Evolutionary conservation across 2,797 vertebrate genomes (phyloP).

Genomic region (Staurois parvus): DNA sequence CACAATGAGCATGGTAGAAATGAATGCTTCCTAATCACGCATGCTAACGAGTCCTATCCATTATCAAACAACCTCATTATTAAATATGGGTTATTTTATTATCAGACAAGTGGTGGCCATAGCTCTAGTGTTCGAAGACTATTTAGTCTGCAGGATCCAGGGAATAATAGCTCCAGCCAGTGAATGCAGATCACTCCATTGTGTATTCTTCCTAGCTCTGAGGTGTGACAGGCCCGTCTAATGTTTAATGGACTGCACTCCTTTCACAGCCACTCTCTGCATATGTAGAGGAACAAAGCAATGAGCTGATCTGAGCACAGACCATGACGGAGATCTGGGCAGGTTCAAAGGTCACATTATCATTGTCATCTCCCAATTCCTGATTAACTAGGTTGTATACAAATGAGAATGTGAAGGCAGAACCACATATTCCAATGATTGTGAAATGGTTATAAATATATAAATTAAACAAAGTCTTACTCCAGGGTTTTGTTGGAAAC

Average conservation of each 20-base stretch:
- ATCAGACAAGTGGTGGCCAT: not conserved
- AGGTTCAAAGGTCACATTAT: slow-evolving; percentile 11
- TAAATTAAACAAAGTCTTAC: too few species aligned
- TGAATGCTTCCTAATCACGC: too few species aligned
- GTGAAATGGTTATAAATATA: not conserved
- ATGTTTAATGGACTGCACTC: slow-evolving; percentile 57
- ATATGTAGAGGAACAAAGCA: slow-evolving; percentile 44
- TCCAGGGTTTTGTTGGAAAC: too few species aligned
- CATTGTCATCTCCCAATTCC: not conserved
- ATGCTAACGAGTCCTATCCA: not conserved
- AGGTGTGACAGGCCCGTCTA: slow-evolving; percentile 48
- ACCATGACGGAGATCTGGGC: slow-evolving; percentile 36
- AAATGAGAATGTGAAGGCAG: not conserved
- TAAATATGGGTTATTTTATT: slow-evolving; percentile 14
- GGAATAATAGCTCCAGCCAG: slow-evolving; percentile 33
- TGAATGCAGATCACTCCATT: slow-evolving; percentile 48
- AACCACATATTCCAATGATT: not conserved
- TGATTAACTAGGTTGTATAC: not conserved
- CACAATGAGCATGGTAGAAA: not conserved
- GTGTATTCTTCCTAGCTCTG: slow-evolving; percentile 32
- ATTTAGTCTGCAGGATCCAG: slow-evolving; percentile 15
- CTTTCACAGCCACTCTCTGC: slow-evolving; percentile 45
- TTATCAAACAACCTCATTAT: slow-evolving; percentile 6
- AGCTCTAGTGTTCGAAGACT: not conserved
- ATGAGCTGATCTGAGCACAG: slow-evolving; percentile 29